Evolutionary conservation across 2,797 vertebrate genomes (phyloP).

Genomic region (Pagetopsis macropterus): DNA sequence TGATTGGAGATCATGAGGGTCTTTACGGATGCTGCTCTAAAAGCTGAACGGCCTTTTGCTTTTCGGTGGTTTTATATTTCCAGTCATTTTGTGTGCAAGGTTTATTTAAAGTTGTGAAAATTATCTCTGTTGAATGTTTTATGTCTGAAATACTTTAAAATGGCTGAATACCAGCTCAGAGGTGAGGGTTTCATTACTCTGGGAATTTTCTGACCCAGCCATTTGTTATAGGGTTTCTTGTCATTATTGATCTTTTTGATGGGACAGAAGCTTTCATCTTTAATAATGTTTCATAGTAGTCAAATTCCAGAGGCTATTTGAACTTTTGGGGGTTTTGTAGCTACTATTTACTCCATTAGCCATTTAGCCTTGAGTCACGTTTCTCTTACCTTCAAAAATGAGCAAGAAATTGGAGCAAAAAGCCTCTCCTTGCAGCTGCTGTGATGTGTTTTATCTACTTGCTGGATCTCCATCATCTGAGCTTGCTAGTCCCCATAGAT

Average conservation of each 20-base stretch:
- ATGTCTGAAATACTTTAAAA: conserved; percentile 8
- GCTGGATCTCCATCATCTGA: conserved; percentile 40
- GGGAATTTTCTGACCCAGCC: not conserved
- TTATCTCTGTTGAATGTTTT: conserved; percentile 13
- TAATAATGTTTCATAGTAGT: conserved; percentile 69
- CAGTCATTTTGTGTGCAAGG: not conserved
- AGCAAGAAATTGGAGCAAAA: not conserved
- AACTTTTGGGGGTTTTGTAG: not conserved
- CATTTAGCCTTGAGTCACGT: not conserved
- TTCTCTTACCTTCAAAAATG: not conserved
- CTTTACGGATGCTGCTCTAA: not conserved
- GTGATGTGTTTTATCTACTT: conserved; percentile 3
- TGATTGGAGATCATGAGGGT: conserved; percentile 8
- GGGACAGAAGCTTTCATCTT: conserved; percentile 77
- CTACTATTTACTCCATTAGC: not conserved
- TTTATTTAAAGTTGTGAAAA: conserved; percentile 22
- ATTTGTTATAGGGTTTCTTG: not conserved
- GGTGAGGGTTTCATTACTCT: not conserved
- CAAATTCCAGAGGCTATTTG: not conserved
- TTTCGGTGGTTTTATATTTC: conserved; percentile 10
- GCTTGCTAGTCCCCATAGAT: conserved; percentile 67
- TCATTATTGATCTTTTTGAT: not conserved
- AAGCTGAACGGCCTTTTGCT: conserved; percentile 10
- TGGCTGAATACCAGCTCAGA: not conserved
- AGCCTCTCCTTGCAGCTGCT: not conserved